A percentile compares a stretch with the other conserved stretches of the same genome.
These are phyloP conservation scores for Micromussa lordhowensis DNA, from an alignment of 92 coral and sea anemone species.

Conservation along the genomic window DNA sequence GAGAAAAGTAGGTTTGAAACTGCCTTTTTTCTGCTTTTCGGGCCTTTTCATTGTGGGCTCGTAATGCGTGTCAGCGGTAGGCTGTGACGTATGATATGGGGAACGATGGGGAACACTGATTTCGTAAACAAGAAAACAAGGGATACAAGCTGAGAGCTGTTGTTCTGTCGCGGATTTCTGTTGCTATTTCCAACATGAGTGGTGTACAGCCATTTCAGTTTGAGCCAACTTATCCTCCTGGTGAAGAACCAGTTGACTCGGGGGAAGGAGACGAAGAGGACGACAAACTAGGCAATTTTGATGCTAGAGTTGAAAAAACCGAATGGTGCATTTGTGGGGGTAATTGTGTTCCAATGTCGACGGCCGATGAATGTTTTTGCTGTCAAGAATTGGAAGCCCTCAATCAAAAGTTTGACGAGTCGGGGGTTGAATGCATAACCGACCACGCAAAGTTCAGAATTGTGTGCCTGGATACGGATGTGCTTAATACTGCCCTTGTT, in stretches of 20 bases:
- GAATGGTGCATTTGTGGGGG: no score
- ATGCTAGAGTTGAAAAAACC: not conserved
- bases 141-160: not conserved
- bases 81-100: conserved; percentile 19
- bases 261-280: conserved; percentile 3
- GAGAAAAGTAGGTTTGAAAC: not conserved
- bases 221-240: conserved; percentile 19
- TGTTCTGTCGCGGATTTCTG: not conserved
- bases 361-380: no score
- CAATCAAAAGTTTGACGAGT: no score
- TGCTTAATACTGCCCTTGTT: conserved; percentile 60
- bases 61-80: not conserved
- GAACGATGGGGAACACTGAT: not conserved
- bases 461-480: conserved; percentile 59
- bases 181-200: not conserved
- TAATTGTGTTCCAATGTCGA: no score
- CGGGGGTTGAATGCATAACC: no score
- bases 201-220: conserved; percentile 22
- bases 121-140: no score
- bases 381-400: no score
- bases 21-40: conserved; percentile 2
- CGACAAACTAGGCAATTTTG: no score
- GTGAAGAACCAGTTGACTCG: not conserved
- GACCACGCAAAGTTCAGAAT: no score
- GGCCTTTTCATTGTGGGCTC: conserved; percentile 5